Base-by-base conservation (phyloP, 2,888 invertebrate genomes). In the Drosophila anomalipes region DNA sequence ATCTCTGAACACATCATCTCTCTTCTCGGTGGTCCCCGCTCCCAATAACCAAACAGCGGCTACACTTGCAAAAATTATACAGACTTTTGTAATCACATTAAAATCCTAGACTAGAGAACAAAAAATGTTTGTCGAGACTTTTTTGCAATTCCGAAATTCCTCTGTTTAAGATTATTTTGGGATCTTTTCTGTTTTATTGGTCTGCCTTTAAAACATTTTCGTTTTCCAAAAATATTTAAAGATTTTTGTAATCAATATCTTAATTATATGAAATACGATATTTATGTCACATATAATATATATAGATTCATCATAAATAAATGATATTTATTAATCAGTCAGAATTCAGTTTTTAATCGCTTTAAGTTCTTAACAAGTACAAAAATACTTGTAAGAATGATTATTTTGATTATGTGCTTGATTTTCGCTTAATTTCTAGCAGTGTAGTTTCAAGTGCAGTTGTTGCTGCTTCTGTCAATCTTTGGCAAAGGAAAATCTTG, bases 401-500 rank as follows among this genome's bases (percentile, higher is more conserved):
- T 16, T 26, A 22, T 47, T 26, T 22, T 47, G 14, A 2, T 14
- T 22, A 44, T 14, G n/a, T 44, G n/a, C 6, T 14, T 44, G 12
- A 14, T 2, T 22, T 44, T 16, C 1, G 22, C 47, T 16, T 9
- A 26, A 47, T 57, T 57, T 57, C 9, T 28, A n/a, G 37, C 7
- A 9, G 57, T 57, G 57, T 53, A 86, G 58, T 76, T 63, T 73
- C 76, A 69, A 71, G 71, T 74, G 71, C 69, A 64, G 70, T 60
- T 61, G 76, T 61, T 51, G 79, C 69, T 53, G 81, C 70, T 75
- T 82, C 90, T 86, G 86, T 86, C 86, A 86, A 86, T 86, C 86
- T 90, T 83, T 73, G 79, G 87, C 79, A 66, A 77, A 90, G 90
- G 90, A 88, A 86, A 86, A 86, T 90, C 88, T 74, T 69, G 88